Evolutionary conservation across 2,888 invertebrate species (phyloP), one percentile per base, ranked within the genome.

Genomic region (Hirtodrosophila trivittata): DNA sequence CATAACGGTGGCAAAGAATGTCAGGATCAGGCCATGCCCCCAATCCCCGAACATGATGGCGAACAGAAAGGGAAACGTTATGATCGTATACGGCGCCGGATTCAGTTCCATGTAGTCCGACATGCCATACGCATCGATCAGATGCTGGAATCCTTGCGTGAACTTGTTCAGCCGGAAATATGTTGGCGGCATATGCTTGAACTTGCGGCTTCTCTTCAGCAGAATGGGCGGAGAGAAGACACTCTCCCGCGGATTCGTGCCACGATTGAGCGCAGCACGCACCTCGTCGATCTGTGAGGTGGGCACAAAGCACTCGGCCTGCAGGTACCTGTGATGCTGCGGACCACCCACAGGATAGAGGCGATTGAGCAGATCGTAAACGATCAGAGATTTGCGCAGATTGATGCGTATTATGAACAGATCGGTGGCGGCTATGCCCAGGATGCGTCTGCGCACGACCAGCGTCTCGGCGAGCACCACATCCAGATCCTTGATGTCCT

Each of bases 1-100:
- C 95, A 98, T 94, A 93, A 94, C 95, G 0, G 92, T 89, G 0
- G 94, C 97, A 88, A 97, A 97, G 2, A 95, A 49, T 0, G 94
- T 92, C 94, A 98, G 94, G 71, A 98, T 93, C 1, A 94, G 37
- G 1, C 97, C 98, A 91, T 98, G 98, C 2, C 98, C 98, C 74
- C 95, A 91, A 89, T 98, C 98, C 10, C 98, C 98, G 91, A 98
- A 98, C 98, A 98, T 98, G 75, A 98, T 94, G 28, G 96, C 96
- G 91, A 98, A 98, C 16, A 98, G 91, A 92, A 98, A 98, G 7
- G 98, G 98, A 92, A 98, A 98, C 49, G 98, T 95, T 77, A 96
- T 93, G 72, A 96, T 94, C n/a, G 96, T 95, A 91, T 95, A 97
- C 0, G 95, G 93, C 7, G 96, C 96, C 78, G 97, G 97, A 92